A percentile compares a stretch with the other conserved stretches of the same genome.
phyloP scores from a whole-genome alignment of 2,888 invertebrate genomes.

The Pomacea canaliculata region DNA sequence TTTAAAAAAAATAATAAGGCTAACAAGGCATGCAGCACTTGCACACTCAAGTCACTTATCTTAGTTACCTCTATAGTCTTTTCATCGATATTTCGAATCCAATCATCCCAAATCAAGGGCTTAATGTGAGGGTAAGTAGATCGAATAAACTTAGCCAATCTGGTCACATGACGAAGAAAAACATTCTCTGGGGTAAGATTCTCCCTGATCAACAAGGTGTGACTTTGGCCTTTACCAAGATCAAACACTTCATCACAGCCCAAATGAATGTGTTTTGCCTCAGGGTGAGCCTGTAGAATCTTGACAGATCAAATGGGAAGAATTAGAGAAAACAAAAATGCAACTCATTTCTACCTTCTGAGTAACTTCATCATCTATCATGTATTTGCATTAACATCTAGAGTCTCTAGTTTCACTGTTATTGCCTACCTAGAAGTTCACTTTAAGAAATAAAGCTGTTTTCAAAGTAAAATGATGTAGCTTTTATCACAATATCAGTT shows the following conservation, averaged over 20 bases:
- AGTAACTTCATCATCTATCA: no score
- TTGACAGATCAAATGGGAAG: slow-evolving; percentile 12
- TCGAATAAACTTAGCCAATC: slow-evolving; percentile 29
- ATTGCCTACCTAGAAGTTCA: no score
- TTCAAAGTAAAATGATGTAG: no score
- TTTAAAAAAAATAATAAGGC: no score
- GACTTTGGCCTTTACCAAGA: slow-evolving; percentile 44
- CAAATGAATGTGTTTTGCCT: slow-evolving; percentile 77
- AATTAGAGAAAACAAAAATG: no score
- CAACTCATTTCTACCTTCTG: no score
- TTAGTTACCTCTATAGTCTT: slow-evolving; percentile 64
- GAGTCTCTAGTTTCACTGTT: no score
- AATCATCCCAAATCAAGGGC: slow-evolving; percentile 84
- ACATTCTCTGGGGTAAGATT: slow-evolving; percentile 45
- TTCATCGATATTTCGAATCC: slow-evolving; percentile 78
- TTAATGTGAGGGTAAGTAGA: slow-evolving; percentile 71
- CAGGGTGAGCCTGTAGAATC: slow-evolving; percentile 76
- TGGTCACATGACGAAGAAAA: slow-evolving; percentile 73
- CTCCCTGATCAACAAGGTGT: slow-evolving; percentile 47
- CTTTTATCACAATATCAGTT: no score
- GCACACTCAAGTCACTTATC: no score
- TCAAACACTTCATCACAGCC: slow-evolving; percentile 80
- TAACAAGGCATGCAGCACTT: no score
- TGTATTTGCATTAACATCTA: no score
- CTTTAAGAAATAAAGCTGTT: no score